Conservation (phyloP, 2,797 vertebrate genomes). For the Ctenopoma multispine region DNA sequence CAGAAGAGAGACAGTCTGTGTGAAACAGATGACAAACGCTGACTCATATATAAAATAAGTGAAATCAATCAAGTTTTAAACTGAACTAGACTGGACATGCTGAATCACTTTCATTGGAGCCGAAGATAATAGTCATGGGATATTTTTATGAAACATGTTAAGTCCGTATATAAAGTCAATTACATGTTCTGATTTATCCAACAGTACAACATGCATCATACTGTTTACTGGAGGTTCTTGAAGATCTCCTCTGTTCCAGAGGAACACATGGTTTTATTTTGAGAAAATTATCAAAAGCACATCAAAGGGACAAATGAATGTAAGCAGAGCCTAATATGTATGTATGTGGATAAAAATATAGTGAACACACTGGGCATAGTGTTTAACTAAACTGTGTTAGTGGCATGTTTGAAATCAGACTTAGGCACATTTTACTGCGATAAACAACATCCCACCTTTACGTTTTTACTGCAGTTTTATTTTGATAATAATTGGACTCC, state of each 20-base stretch:
- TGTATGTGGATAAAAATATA: neutral
- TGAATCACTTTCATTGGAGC: conserved; percentile 24
- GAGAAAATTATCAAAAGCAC: neutral
- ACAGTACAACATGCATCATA: neutral
- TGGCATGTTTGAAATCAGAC: neutral
- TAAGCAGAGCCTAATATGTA: neutral
- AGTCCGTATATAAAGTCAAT: conserved; percentile 8
- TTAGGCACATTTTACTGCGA: neutral
- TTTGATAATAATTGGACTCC: too few species aligned
- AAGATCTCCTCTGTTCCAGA: neutral
- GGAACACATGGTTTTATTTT: neutral
- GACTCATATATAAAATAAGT: conserved; percentile 14
- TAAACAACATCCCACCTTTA: too few species aligned
- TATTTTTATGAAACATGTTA: conserved; percentile 27
- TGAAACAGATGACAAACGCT: conserved; percentile 29
- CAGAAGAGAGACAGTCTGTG: conserved; percentile 22
- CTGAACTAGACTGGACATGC: conserved; percentile 30
- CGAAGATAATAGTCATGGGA: conserved; percentile 14
- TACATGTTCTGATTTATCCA: conserved; percentile 8
- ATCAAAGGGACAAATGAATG: neutral
- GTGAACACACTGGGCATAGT: neutral
- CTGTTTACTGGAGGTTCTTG: neutral
- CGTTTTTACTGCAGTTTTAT: neutral
- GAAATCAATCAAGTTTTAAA: conserved; percentile 43
- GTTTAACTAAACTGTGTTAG: neutral